Evolutionary conservation across 2,888 invertebrate species (phyloP).

Genomic region (Apocheima hispidaria): DNA sequence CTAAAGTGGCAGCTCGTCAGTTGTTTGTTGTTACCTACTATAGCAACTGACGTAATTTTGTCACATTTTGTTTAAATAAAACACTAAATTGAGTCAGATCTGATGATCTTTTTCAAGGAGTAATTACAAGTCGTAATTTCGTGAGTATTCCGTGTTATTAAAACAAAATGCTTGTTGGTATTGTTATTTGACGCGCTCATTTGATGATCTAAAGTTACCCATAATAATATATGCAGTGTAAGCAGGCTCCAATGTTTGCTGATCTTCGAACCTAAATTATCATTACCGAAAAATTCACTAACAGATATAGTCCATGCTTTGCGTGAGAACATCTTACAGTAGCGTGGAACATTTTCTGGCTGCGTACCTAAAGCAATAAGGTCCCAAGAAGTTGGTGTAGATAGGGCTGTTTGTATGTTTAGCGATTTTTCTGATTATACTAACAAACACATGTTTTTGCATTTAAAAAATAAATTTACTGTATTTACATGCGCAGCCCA

Average conservation of each 20-base stretch:
- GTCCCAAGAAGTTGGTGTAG: background rate
- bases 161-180: background rate
- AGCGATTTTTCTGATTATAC: background rate
- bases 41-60: too few relatives aligned
- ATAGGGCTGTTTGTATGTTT: background rate
- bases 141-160: too few relatives aligned
- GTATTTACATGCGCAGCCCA: constrained; percentile 64
- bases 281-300: background rate
- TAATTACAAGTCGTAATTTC: too few relatives aligned
- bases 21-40: background rate
- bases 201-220: background rate
- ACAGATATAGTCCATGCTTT: background rate
- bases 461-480: constrained; percentile 22
- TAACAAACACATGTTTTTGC: constrained; percentile 1
- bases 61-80: too few relatives aligned
- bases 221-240: background rate
- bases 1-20: background rate
- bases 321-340: background rate
- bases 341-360: background rate
- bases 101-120: too few relatives aligned
- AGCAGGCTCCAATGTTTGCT: background rate
- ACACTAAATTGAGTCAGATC: too few relatives aligned
- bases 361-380: background rate
- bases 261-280: background rate
- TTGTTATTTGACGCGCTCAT: background rate